These are phyloP conservation scores for Myopa testacea DNA, from an alignment of 2,888 invertebrate genomes.

Conservation along the genomic window DNA sequence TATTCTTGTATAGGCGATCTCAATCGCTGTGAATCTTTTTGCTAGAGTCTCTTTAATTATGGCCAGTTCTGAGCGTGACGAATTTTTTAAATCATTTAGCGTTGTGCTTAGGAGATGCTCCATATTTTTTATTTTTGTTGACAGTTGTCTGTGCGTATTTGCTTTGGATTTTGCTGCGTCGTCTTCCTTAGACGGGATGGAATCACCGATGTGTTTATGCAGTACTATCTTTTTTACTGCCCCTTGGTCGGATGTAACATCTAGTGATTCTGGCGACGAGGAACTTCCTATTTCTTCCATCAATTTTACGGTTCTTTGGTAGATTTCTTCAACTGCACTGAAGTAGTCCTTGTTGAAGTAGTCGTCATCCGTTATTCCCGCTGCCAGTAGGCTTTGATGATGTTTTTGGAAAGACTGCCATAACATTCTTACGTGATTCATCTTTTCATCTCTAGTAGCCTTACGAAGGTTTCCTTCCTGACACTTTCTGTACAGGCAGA, in stretches of 20 bases:
- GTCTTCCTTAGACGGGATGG: neutral
- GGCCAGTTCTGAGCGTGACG: slow-evolving; percentile 2
- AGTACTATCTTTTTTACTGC: neutral
- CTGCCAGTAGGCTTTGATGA: neutral
- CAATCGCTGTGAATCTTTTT: no score
- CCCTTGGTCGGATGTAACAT: neutral
- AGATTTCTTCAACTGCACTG: neutral
- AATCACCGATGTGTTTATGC: neutral
- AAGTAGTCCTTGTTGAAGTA: neutral
- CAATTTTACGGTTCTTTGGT: neutral
- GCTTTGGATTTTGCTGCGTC: neutral
- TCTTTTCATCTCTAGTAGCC: neutral
- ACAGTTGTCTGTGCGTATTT: neutral
- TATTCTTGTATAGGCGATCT: no score
- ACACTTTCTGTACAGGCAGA: neutral
- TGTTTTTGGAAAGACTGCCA: neutral
- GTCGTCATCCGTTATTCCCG: neutral
- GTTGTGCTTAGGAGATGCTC: no score
- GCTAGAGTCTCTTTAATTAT: neutral
- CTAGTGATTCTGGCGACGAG: neutral
- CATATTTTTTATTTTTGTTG: slow-evolving; percentile 10
- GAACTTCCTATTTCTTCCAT: neutral
- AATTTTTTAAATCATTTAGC: no score
- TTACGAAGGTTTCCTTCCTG: neutral
- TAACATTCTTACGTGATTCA: neutral